Conservation (phyloP, 2,113 vertebrate species). For the Guaruba guarouba region DNA sequence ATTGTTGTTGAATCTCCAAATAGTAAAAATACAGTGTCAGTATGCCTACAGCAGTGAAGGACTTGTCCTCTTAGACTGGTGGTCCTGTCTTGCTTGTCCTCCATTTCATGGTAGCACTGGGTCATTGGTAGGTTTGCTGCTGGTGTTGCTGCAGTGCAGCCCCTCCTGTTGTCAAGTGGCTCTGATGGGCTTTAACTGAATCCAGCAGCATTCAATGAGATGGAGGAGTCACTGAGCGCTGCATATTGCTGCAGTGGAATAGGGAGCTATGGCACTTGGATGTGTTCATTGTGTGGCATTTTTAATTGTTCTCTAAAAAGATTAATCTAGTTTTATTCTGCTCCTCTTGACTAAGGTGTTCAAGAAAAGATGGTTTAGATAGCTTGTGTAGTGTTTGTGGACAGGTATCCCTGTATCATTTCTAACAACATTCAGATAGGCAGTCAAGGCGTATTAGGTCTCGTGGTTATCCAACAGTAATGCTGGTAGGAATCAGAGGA, state of each 20-base stretch:
- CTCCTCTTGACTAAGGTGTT: neutral
- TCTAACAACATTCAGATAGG: neutral
- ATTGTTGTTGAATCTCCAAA: neutral
- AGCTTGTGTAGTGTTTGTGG: neutral
- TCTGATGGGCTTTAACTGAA: neutral
- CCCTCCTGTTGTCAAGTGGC: neutral
- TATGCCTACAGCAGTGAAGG: neutral
- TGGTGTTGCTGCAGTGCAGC: neutral
- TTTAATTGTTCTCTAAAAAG: neutral
- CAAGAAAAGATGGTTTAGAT: neutral
- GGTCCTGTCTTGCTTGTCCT: neutral
- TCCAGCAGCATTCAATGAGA: neutral
- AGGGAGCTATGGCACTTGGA: neutral
- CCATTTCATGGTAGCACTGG: neutral
- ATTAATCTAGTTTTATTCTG: neutral
- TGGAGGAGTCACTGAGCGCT: neutral
- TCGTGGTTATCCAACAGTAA: neutral
- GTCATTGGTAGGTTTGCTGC: neutral
- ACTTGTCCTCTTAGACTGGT: fast-evolving
- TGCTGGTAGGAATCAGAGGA: neutral
- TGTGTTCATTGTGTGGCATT: neutral
- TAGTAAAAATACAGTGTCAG: neutral
- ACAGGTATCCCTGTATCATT: neutral
- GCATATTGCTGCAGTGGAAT: neutral
- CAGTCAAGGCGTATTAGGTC: neutral